Percentiles rank a stretch among this genome's conserved stretches.
Conservation (phyloP, 2,113 vertebrate species). For the Ancistrus triradiatus region DNA sequence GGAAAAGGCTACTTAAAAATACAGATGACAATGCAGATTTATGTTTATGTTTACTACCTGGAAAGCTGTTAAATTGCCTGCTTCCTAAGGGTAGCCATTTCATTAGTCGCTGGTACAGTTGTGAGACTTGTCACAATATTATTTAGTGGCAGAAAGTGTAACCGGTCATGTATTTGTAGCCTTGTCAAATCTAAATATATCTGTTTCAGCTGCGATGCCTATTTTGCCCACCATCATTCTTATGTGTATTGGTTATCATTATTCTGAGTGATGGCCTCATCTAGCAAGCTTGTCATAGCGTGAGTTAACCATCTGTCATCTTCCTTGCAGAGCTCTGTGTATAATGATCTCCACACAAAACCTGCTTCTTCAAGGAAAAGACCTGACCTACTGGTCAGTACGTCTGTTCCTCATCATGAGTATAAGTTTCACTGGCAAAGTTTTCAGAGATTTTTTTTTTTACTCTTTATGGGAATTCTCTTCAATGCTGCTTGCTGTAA, state of each 20-base stretch:
- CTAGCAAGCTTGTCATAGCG: not conserved
- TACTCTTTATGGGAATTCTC: no score
- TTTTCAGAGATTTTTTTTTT: not conserved
- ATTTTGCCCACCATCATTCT: not conserved
- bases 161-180: not conserved
- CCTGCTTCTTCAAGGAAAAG: constrained; percentile 65
- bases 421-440: not conserved
- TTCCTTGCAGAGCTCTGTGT: constrained; percentile 74
- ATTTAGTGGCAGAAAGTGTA: not conserved
- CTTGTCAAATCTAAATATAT: not conserved
- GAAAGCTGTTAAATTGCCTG: no score
- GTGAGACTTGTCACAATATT: not conserved
- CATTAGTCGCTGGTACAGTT: not conserved
- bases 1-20: no score
- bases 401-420: constrained; percentile 7
- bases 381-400: constrained; percentile 82
- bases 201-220: not conserved
- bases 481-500: no score
- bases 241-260: not conserved
- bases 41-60: no score
- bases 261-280: not conserved
- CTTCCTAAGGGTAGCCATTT: not conserved
- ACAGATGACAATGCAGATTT: no score
- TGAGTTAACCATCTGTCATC: constrained; percentile 16
- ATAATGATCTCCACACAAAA: constrained; percentile 77